phyloP scores from a whole-genome alignment of 1,140 invertebrate genomes.

The Mamestra configurata region DNA sequence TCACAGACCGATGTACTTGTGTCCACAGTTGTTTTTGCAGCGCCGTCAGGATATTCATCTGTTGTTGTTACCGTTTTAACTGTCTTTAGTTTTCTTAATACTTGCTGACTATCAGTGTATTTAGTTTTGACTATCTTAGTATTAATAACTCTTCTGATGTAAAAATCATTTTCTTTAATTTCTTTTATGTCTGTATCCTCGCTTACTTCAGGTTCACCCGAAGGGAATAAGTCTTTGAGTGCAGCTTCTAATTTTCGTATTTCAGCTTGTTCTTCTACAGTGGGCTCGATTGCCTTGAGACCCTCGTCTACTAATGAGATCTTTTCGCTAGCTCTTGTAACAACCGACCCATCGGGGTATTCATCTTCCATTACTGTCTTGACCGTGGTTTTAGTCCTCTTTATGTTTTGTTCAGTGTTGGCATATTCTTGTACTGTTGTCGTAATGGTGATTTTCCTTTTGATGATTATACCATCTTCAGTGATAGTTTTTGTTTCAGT shows the following conservation, averaged over 20 bases:
- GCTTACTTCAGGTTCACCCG: slow-evolving; percentile 66
- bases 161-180: slow-evolving; percentile 65
- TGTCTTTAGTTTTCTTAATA: slow-evolving; percentile 75
- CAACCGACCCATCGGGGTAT: slow-evolving; percentile 65
- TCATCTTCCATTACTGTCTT: slow-evolving; percentile 69
- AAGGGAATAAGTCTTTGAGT: slow-evolving; percentile 60
- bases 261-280: slow-evolving; percentile 55
- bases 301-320: slow-evolving; percentile 35
- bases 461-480: slow-evolving; percentile 32
- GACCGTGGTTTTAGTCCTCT: slow-evolving; percentile 67
- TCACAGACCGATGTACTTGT: slow-evolving; percentile 74
- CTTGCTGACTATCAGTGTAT: slow-evolving; percentile 64
- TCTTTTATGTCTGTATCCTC: slow-evolving; percentile 64
- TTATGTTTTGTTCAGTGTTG: slow-evolving; percentile 22
- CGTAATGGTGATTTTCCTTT: slow-evolving; percentile 61
- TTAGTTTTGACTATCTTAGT: slow-evolving; percentile 71
- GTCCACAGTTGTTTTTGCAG: slow-evolving; percentile 69
- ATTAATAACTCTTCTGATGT: slow-evolving; percentile 66
- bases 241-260: slow-evolving; percentile 65
- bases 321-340: slow-evolving; percentile 44
- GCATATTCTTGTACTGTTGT: slow-evolving; percentile 56
- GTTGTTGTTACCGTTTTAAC: slow-evolving; percentile 74
- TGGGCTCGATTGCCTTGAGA: slow-evolving; percentile 4
- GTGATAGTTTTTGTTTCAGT: slow-evolving; percentile 41
- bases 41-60: slow-evolving; percentile 70